Evolutionary conservation across 2,113 vertebrate species (phyloP).

Genomic region (Otolemur garnettii): DNA sequence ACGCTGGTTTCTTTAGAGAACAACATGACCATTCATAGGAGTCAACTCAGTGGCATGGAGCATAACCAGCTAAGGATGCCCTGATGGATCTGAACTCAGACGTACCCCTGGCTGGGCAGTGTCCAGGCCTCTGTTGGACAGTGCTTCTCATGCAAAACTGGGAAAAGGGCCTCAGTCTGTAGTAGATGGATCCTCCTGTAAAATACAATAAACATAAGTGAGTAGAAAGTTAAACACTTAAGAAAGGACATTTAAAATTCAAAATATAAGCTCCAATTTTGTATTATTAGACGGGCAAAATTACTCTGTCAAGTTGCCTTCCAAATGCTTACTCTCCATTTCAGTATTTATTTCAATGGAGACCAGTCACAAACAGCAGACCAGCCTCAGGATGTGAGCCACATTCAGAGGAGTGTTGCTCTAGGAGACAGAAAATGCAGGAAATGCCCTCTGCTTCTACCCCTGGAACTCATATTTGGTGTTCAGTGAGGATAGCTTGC

Average conservation of each 20-base stretch:
- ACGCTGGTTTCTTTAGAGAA: slow-evolving; percentile 1
- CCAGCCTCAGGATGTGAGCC: fast-evolving
- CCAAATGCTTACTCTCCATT: not conserved
- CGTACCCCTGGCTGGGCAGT: fast-evolving
- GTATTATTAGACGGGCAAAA: not conserved
- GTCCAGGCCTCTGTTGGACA: too few species aligned
- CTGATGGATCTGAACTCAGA: not conserved
- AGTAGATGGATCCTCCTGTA: not conserved
- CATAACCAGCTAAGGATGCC: fast-evolving
- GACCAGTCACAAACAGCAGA: not conserved
- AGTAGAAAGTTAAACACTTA: not conserved
- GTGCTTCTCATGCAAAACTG: not conserved
- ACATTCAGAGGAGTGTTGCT: not conserved
- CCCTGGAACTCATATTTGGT: not conserved
- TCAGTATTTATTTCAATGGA: too few species aligned
- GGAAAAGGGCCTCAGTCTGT: not conserved
- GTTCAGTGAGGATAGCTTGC: not conserved
- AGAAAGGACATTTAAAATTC: not conserved
- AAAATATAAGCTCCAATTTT: not conserved
- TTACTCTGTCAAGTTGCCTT: not conserved
- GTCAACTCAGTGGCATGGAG: not conserved
- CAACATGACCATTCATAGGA: fast-evolving
- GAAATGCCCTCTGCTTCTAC: fast-evolving
- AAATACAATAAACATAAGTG: not conserved
- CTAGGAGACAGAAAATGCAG: not conserved